phyloP scores from a whole-genome alignment of 2,888 invertebrate species.

The Lobophora halterata region DNA sequence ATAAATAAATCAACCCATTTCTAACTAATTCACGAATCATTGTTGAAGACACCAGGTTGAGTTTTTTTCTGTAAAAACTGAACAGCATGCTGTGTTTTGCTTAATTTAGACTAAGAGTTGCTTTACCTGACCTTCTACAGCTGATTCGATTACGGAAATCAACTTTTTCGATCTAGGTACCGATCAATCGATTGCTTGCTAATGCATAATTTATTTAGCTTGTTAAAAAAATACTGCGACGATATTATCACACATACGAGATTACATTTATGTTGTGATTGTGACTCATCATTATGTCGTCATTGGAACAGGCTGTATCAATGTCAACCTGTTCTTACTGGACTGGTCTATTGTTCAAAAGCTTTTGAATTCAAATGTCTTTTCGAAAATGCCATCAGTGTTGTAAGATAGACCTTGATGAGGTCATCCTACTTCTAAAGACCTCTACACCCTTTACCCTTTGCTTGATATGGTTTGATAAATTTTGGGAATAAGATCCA shows the following conservation, averaged over 20 bases:
- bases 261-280: constrained; percentile 7
- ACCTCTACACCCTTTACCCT: too few species aligned
- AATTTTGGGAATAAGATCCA: too few species aligned
- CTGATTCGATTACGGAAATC: constrained; percentile 21
- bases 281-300: constrained; percentile 41
- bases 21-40: too few species aligned
- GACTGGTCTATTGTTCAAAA: constrained; percentile 34
- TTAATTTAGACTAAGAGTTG: constrained; percentile 5
- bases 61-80: background rate
- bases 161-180: constrained; percentile 8
- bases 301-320: constrained; percentile 41
- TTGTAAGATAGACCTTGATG: constrained; percentile 19
- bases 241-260: constrained; percentile 6
- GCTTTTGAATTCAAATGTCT: constrained; percentile 17
- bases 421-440: constrained; percentile 7
- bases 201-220: constrained; percentile 7
- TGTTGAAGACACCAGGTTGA: too few species aligned
- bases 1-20: too few species aligned
- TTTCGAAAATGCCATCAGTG: constrained; percentile 20
- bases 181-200: constrained; percentile 2
- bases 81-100: background rate
- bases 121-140: constrained; percentile 13
- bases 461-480: too few species aligned
- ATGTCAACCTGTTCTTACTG: constrained; percentile 49
- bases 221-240: constrained; percentile 9